A percentile compares a stretch with the other conserved stretches of the same genome.
Evolutionary conservation across 2,888 invertebrate genomes (phyloP).

Genomic region (Pollenia amentaria): DNA sequence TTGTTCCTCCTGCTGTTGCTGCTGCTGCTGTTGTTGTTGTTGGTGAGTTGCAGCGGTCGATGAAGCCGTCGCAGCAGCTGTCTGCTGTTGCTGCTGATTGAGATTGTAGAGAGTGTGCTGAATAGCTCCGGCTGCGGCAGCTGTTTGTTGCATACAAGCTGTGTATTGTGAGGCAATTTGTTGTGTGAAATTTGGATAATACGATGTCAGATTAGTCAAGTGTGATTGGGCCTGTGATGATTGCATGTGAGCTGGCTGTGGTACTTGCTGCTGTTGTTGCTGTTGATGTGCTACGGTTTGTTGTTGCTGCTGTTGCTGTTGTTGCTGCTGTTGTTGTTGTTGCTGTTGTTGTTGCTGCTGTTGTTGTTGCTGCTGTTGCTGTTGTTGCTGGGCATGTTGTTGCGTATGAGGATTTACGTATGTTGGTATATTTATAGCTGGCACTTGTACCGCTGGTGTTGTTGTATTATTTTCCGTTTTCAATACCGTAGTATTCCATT

Average conservation of each 20-base stretch:
- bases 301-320: constrained; percentile 77
- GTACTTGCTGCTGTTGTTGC: constrained; percentile 85
- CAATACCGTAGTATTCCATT: constrained; percentile 89
- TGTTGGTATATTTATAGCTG: constrained; percentile 82
- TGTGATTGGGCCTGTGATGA: constrained; percentile 90
- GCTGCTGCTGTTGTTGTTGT: constrained; percentile 79
- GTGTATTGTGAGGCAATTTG: constrained; percentile 84
- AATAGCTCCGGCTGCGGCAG: constrained; percentile 76
- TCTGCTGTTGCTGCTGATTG: constrained; percentile 77
- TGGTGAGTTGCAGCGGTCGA: constrained; percentile 76
- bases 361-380: constrained; percentile 86
- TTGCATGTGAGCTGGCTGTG: constrained; percentile 90
- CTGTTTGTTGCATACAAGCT: constrained; percentile 82
- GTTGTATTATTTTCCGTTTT: constrained; percentile 82
- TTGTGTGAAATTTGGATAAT: constrained; percentile 83
- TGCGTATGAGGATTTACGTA: constrained; percentile 85
- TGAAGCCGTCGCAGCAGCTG: constrained; percentile 75
- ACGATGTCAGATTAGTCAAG: constrained; percentile 86
- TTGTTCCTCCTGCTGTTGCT: constrained; percentile 78
- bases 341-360: constrained; percentile 79
- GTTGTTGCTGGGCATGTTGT: constrained; percentile 78
- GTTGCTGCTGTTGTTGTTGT: constrained; percentile 80
- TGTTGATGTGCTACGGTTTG: constrained; percentile 75
- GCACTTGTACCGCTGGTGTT: constrained; percentile 81
- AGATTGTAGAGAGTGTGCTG: constrained; percentile 77